Conservation (phyloP, 2,797 vertebrate species). For the Chrysolophus pictus region DNA sequence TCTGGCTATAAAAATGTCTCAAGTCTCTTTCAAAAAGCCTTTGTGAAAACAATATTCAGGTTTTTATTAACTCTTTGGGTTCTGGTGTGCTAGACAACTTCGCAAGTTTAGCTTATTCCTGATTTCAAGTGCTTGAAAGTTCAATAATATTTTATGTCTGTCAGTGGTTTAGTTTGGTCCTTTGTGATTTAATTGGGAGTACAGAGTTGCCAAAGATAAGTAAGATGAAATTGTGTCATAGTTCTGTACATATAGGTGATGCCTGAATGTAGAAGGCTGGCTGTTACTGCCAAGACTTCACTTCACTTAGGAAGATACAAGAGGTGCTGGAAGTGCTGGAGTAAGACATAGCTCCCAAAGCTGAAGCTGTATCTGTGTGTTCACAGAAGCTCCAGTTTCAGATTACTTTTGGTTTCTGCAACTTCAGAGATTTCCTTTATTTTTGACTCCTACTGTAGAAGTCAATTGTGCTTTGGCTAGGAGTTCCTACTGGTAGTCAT, state of each 20-base stretch:
- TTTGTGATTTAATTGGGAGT: slow-evolving; percentile 19
- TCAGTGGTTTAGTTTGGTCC: background rate
- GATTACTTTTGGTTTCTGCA: background rate
- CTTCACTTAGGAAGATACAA: background rate
- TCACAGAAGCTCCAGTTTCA: background rate
- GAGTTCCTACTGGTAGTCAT: background rate
- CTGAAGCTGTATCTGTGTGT: background rate
- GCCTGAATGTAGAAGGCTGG: background rate
- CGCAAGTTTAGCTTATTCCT: slow-evolving; percentile 18
- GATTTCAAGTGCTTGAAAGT: slow-evolving; percentile 38
- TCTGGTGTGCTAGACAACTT: slow-evolving; percentile 25
- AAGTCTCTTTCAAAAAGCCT: slow-evolving; percentile 79
- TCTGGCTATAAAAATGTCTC: slow-evolving; percentile 81
- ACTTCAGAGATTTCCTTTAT: background rate
- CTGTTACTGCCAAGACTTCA: background rate
- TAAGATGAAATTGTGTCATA: background rate
- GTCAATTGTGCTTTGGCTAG: background rate
- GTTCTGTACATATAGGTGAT: background rate
- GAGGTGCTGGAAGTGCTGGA: background rate
- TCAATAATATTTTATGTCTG: background rate
- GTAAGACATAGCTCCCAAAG: background rate
- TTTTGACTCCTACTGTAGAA: background rate
- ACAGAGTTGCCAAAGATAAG: background rate
- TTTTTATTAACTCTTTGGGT: slow-evolving; percentile 81
- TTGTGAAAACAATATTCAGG: slow-evolving; percentile 77